Evolutionary conservation across 2,888 invertebrate genomes (phyloP), one percentile per base, ranked within the genome.

Genomic region (Lordiphosa fenestrarum): DNA sequence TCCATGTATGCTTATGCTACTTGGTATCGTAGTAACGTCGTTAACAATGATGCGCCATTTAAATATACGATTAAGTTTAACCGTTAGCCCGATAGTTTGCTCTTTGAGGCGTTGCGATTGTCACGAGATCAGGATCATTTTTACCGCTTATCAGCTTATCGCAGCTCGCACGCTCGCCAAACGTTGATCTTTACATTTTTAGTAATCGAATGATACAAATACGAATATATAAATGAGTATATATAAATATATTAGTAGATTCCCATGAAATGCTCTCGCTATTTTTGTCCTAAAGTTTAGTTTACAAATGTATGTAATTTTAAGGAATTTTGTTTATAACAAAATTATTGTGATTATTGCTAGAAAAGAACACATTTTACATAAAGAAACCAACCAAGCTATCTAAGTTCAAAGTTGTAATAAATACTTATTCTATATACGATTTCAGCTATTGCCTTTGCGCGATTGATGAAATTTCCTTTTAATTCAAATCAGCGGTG

Each of bases 261-360:
- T 30, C 30, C 30, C 30, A 33, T 44, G 33, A 51, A 57, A 72
- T 80, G 68, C 74, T 84, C 71, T 71, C 66, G 84, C 82, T 84
- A 81, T 81, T 78, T 70, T 78, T 82, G 78, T 84, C 75, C 58
- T 77, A 73, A 77, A 66, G 51, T 80, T 77, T 80, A 84, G 74
- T 73, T 65, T 74, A 78, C 69, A 76, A 71, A 70, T 76, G 73
- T 84, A 80, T 72, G 69, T 85, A 83, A 84, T 85, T 71, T 87
- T 81, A 84, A 86, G 84, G 55, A 78, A 84, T 84, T 82, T 85
- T 85, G 84, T 86, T 84, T 84, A 83, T 82, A 84, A 86, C 81
- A 85, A 84, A 86, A 85, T 80, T 86, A 87, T 87, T 87, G 87
- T 87, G 87, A 87, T 87, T 85, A 85, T 84, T 82, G 84, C 80